These are phyloP conservation scores for Petroica traversi DNA, from an alignment of 2,113 vertebrate species.

Conservation along the genomic window DNA sequence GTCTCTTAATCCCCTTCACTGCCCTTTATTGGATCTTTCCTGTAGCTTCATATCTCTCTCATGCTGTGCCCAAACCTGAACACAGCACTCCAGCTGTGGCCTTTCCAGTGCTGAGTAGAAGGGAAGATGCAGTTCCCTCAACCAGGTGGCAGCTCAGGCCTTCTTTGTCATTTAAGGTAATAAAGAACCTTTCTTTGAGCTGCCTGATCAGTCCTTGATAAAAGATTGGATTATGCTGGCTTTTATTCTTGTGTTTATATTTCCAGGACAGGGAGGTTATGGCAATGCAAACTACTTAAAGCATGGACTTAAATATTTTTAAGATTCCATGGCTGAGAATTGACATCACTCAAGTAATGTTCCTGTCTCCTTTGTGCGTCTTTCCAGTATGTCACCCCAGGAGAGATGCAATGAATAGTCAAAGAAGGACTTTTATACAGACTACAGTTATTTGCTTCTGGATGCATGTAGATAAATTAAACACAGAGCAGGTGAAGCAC, in stretches of 20 bases:
- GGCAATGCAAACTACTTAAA: background rate
- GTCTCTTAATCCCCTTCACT: too few relatives aligned
- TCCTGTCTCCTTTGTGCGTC: background rate
- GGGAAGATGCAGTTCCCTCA: fast-evolving
- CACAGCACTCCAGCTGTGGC: background rate
- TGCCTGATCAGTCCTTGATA: background rate
- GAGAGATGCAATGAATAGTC: background rate
- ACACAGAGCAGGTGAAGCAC: background rate
- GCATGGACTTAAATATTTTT: background rate
- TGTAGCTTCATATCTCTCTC: background rate
- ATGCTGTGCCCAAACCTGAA: background rate
- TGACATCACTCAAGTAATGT: background rate
- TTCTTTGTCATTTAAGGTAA: background rate
- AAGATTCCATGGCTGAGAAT: background rate
- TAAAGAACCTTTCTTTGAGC: background rate
- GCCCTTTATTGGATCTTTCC: background rate
- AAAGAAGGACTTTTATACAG: background rate
- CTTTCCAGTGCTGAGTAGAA: background rate
- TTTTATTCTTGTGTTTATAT: background rate
- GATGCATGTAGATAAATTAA: background rate
- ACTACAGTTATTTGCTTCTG: background rate
- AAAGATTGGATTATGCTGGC: background rate
- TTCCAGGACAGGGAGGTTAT: background rate
- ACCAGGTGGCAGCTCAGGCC: background rate
- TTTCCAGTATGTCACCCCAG: background rate